Evolutionary conservation across 2,888 invertebrate genomes (phyloP), one percentile per base, ranked within the genome.

Genomic region (Acheta domesticus): DNA sequence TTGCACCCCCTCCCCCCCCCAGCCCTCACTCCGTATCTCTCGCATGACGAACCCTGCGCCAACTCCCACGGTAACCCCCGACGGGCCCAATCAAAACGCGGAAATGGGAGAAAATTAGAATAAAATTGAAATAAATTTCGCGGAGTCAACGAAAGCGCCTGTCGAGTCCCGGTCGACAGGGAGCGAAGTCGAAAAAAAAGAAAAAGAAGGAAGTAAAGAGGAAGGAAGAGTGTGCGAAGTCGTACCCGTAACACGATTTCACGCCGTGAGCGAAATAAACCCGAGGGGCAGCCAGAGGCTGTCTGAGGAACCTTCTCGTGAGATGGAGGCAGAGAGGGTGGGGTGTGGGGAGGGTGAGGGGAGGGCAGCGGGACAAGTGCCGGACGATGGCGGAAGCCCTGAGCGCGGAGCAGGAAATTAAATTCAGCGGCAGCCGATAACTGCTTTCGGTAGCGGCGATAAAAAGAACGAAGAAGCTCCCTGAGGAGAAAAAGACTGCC

Each of bases 241-340:
- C 62, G 62, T 62, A n/a, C n/a, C n/a, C 62, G 62, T 62, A 62
- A 62, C 62, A 62, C n/a, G 62, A 62, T 62, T 62, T 62, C 62
- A 62, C 62, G 62, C 62, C 62, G 3, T 14, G n/a, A 62, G 11
- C n/a, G 62, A 62, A 62, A 62, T 62, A 62, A 62, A n/a, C 62
- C 62, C 16, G n/a, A 62, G 62, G 62, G 62, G 16, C 14, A n/a
- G 62, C 62, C 4, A n/a, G 62, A n/a, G 16, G 62, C 14, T n/a
- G n/a, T 19, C 4, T 62, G 62, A 3, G 16, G 62, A 14, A 62
- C 62, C 16, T 19, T 62, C 16, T 2, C 62, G 62, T 4, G n/a
- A 0, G 14, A 12, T 4, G 14, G 14, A 2, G 2, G 62, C 2
- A 19, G n/a, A 1, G 14, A 5, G 19, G 62, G 62, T 0, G 14